These are phyloP conservation scores for Brachirus orientalis DNA, from an alignment of 2,113 vertebrate genomes.

Conservation along the genomic window DNA sequence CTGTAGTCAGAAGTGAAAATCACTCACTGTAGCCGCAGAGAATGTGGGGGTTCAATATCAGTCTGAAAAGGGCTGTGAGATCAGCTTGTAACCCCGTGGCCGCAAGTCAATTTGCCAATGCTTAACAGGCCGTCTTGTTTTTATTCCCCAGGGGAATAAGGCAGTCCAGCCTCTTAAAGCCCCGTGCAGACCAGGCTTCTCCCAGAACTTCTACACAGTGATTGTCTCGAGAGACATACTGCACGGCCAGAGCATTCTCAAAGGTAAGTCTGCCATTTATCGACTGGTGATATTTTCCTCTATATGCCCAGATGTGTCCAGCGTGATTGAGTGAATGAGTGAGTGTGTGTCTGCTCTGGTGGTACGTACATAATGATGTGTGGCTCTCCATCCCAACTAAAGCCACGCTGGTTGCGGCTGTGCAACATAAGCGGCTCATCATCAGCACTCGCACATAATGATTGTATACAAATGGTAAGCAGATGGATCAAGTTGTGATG, in stretches of 20 bases:
- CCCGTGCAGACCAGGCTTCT: constrained; percentile 82
- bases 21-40: constrained; percentile 18
- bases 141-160: constrained; percentile 77
- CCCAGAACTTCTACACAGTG: constrained; percentile 85
- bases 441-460: not conserved
- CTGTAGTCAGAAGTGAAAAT: constrained; percentile 20
- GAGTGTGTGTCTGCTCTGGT: constrained; percentile 17
- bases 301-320: constrained; percentile 23
- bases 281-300: constrained; percentile 32
- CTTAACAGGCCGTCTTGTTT: constrained; percentile 59
- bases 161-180: constrained; percentile 68
- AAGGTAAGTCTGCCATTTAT: constrained; percentile 77
- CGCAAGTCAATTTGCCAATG: constrained; percentile 61
- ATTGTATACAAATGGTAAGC: not conserved
- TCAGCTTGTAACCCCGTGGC: constrained; percentile 52
- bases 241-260: constrained; percentile 80
- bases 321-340: constrained; percentile 33
- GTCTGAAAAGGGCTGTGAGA: constrained; percentile 45
- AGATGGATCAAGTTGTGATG: constrained; percentile 5
- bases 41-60: constrained; percentile 35
- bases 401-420: constrained; percentile 35
- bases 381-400: constrained; percentile 36
- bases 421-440: constrained; percentile 31
- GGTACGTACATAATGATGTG: constrained; percentile 11
- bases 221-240: constrained; percentile 81